phyloP scores from a whole-genome alignment of 1,140 invertebrate species.

The Thereuonema tuberculata region DNA sequence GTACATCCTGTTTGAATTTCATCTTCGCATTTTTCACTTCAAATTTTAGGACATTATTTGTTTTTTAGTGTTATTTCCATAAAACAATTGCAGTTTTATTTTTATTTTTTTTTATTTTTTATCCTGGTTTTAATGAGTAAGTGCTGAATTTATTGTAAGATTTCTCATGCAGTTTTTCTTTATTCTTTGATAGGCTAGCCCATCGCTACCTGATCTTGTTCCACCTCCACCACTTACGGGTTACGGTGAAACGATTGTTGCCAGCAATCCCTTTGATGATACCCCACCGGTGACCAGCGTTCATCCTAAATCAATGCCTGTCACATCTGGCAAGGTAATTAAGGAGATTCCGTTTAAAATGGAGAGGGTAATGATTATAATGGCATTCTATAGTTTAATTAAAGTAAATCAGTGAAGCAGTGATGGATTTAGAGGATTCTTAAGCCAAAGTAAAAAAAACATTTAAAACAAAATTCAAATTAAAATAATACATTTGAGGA shows the following conservation, averaged over 20 bases:
- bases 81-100: too few relatives aligned
- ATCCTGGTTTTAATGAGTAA: too few relatives aligned
- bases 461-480: background rate
- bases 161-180: background rate
- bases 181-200: conserved; percentile 15
- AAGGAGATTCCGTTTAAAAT: background rate
- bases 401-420: too few relatives aligned
- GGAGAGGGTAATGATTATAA: too few relatives aligned
- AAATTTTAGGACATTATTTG: background rate
- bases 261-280: conserved; percentile 91
- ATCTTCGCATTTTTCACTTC: background rate
- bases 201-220: conserved; percentile 19
- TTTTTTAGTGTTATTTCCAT: background rate
- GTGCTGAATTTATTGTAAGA: too few relatives aligned
- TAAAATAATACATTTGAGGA: too few relatives aligned
- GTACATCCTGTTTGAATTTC: too few relatives aligned
- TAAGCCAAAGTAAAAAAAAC: background rate
- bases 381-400: too few relatives aligned
- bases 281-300: conserved; percentile 41
- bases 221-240: conserved; percentile 31
- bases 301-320: conserved; percentile 59
- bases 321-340: conserved; percentile 67
- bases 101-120: too few relatives aligned
- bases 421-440: too few relatives aligned
- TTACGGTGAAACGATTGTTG: conserved; percentile 84